Evolutionary conservation across 2,113 vertebrate genomes (phyloP).

Genomic region (Nicator chloris): DNA sequence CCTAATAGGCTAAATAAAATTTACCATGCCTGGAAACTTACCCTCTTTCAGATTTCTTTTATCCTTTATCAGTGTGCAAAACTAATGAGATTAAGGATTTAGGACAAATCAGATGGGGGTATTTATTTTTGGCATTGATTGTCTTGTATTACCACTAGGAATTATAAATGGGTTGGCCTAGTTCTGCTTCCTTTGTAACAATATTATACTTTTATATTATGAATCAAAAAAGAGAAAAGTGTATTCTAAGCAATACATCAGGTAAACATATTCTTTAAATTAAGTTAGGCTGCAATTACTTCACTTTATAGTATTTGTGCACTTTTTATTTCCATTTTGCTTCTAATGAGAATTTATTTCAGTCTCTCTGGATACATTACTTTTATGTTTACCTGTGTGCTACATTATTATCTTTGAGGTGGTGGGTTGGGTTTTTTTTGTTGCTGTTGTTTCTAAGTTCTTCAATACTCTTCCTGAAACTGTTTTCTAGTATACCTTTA

Average conservation of each 20-base stretch:
- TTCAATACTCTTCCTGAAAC: background rate
- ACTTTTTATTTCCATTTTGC: background rate
- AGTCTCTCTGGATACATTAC: background rate
- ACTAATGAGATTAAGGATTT: constrained; percentile 55
- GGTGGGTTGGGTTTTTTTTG: background rate
- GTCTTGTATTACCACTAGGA: background rate
- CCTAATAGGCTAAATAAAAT: background rate
- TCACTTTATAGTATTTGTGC: background rate
- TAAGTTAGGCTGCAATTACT: background rate
- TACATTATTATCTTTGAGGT: background rate
- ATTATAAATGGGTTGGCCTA: constrained; percentile 7
- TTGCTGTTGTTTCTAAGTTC: background rate
- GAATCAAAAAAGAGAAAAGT: background rate
- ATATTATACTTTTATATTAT: background rate
- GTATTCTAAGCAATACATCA: background rate
- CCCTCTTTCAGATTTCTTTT: background rate
- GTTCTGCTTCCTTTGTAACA: background rate
- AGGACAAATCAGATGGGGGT: constrained; percentile 5
- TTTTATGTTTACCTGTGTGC: background rate
- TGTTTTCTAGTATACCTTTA: background rate
- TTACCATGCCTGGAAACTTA: background rate
- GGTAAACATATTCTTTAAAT: background rate
- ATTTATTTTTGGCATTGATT: constrained; percentile 40
- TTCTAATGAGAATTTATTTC: background rate
- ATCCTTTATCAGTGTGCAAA: constrained; percentile 10